Percentiles rank a stretch among this genome's conserved stretches.
Evolutionary conservation across 2,113 vertebrate genomes (phyloP).

Genomic region (Onychorhynchus coronatus): DNA sequence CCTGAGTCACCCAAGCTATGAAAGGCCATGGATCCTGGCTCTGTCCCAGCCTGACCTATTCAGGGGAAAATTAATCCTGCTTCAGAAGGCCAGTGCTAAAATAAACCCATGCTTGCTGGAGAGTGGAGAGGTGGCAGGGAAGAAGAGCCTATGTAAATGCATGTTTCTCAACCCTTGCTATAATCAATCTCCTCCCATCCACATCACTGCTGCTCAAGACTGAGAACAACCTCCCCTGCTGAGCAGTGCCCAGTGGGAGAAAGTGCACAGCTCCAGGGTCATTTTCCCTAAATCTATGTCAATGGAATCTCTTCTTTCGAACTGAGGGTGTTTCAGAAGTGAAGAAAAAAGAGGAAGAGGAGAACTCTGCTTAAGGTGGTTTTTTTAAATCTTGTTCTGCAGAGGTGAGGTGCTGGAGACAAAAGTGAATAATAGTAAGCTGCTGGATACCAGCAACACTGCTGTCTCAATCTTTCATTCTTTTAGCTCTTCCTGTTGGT

Average conservation of each 20-base stretch:
- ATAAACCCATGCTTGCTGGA: conserved; percentile 15
- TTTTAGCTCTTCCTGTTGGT: not conserved
- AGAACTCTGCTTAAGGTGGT: not conserved
- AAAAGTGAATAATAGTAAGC: not conserved
- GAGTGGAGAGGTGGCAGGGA: not conserved
- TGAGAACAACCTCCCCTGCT: not conserved
- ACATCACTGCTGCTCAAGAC: not conserved
- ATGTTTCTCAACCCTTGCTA: not conserved
- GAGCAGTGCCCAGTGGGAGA: conserved; percentile 20
- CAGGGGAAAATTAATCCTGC: conserved; percentile 62
- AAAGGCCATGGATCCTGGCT: conserved; percentile 33
- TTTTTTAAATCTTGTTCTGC: not conserved
- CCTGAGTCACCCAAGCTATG: not conserved
- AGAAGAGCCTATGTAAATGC: not conserved
- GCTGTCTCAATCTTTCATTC: not conserved
- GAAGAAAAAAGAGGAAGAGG: not conserved
- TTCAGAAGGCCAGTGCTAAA: conserved; percentile 67
- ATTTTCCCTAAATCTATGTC: not conserved
- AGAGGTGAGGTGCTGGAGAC: not conserved
- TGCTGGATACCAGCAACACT: not conserved
- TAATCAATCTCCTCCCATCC: not conserved
- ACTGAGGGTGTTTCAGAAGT: not conserved
- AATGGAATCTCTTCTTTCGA: not conserved
- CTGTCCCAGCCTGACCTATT: conserved; percentile 45
- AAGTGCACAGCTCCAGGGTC: not conserved